phyloP scores from a whole-genome alignment of 2,888 invertebrate genomes.

The Luperina nickerlii region DNA sequence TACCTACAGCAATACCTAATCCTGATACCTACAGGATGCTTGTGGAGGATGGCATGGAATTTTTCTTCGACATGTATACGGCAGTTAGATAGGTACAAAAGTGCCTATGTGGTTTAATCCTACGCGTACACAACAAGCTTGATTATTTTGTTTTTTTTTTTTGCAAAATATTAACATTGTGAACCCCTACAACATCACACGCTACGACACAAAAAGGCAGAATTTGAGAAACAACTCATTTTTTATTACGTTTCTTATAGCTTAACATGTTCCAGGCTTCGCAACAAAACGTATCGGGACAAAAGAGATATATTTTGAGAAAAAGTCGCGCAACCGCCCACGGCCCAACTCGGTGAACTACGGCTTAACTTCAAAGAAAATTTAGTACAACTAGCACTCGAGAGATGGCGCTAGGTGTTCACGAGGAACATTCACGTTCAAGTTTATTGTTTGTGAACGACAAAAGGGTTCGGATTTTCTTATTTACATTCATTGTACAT shows the following conservation, averaged over 20 bases:
- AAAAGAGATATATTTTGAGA: conserved; percentile 28
- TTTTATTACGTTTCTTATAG: conserved; percentile 29
- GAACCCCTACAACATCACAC: conserved; percentile 56
- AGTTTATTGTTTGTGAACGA: conserved; percentile 47
- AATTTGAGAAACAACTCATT: neutral
- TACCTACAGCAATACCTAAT: neutral
- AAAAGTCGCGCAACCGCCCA: neutral
- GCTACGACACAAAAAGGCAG: neutral
- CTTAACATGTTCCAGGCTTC: conserved; percentile 43
- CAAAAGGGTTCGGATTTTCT: conserved; percentile 48
- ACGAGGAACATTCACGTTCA: conserved; percentile 3
- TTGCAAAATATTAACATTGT: conserved; percentile 17
- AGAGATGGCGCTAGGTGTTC: conserved; percentile 41
- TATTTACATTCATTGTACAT: conserved; percentile 57
- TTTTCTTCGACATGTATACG: too few relatives aligned
- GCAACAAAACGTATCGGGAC: neutral
- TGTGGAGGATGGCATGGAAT: neutral
- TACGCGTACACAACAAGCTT: neutral
- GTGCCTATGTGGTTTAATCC: neutral
- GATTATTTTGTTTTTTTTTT: neutral
- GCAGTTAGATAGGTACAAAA: too few relatives aligned
- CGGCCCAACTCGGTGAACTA: neutral
- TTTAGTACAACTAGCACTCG: conserved; percentile 1
- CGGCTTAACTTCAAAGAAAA: conserved; percentile 30
- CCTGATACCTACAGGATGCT: neutral